Evolutionary conservation across 2,888 invertebrate species (phyloP).

Genomic region (Iselma pallidipennis): DNA sequence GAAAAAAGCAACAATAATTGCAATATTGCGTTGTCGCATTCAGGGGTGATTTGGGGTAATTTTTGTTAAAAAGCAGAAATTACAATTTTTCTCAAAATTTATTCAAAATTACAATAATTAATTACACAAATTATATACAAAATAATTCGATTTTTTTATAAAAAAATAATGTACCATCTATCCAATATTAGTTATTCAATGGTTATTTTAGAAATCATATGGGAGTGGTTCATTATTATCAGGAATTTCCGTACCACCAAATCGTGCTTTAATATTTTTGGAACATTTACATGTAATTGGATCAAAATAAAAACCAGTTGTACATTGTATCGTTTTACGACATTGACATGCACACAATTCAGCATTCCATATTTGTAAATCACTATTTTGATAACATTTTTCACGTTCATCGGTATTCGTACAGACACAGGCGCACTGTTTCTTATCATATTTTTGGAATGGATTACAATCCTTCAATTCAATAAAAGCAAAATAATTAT

Average conservation of each 20-base stretch:
- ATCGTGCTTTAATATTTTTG: neutral
- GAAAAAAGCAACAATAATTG: too few relatives aligned
- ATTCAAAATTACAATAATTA: too few relatives aligned
- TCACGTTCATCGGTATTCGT: conserved; percentile 63
- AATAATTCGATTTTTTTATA: conserved; percentile 64
- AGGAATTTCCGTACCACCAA: neutral
- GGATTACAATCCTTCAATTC: conserved; percentile 61
- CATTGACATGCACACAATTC: conserved; percentile 65
- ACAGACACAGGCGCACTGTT: conserved; percentile 66
- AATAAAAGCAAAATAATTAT: conserved; percentile 3
- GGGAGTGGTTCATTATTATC: neutral
- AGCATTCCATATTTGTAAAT: conserved; percentile 65
- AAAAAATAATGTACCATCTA: too few relatives aligned
- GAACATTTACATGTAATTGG: conserved; percentile 61
- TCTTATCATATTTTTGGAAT: conserved; percentile 61
- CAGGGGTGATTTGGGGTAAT: too few relatives aligned
- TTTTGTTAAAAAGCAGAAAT: too few relatives aligned
- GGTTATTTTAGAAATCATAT: conserved; percentile 53
- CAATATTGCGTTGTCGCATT: too few relatives aligned
- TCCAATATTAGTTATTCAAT: too few relatives aligned
- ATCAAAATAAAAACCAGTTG: conserved; percentile 65
- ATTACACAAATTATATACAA: too few relatives aligned
- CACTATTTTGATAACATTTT: conserved; percentile 61
- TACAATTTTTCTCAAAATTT: too few relatives aligned
- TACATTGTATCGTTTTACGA: conserved; percentile 60